Evolutionary conservation across 1,140 invertebrate species (phyloP), one percentile per base, ranked within the genome.

Genomic region (Euborellia annulipes): DNA sequence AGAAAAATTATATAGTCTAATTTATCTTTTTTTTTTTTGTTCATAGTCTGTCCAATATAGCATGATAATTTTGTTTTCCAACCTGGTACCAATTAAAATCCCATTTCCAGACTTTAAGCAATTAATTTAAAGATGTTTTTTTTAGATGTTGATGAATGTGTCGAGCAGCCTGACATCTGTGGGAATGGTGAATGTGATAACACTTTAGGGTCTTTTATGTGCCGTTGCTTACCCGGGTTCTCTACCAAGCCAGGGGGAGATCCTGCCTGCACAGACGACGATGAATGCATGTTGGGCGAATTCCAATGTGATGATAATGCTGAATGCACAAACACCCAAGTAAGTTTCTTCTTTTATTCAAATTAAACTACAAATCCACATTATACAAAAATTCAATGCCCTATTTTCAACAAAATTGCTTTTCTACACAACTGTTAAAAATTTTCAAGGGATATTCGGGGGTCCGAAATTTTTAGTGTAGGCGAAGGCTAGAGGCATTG

Each of bases 121-220:
- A n/a, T n/a, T n/a, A n/a, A n/a, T n/a, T n/a, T n/a, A n/a, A 16
- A 18, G 37, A 11, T 13, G 23, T 46, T 23, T 50, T 43, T 51
- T 59, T 20, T 53, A 78, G 78, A 80, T 56, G 64, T 79, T 46
- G 77, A 86, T 57, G 83, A 86, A 60, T 86, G 83, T 55, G 67
- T 68, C 19, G 71, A 75, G 37, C 75, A 63, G 36, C 55, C 76
- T 38, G 69, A 73, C 51, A 72, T 84, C 16, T 89, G 84, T 56
- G 70, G 72, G 9, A 79, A 77, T 41, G 76, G 76, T 0, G 64
- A 75, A 43, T 90, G 86, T 57, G 69, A 81, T 36, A 91, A 92
- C 55, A 84, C 78, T 0, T 71, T 85, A n/a, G 87, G 86, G 2
- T 85, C 85, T 1, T 90, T 81, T 62, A 67, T 73, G 23, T 91